phyloP scores from a whole-genome alignment of 2,113 vertebrate species.

The Mus spicilegus region DNA sequence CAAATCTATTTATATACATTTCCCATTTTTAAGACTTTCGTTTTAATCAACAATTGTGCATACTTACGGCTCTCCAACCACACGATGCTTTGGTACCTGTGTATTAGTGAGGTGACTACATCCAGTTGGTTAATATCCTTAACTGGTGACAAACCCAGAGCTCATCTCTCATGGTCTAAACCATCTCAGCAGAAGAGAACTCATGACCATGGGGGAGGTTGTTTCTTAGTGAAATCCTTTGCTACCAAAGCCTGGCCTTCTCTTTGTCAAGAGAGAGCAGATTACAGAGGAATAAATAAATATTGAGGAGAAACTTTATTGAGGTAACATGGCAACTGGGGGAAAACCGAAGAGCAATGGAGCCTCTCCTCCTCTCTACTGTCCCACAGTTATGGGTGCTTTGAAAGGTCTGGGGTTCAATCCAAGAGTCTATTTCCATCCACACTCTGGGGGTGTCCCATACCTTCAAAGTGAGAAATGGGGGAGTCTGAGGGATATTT shows the following conservation, averaged over 20 bases:
- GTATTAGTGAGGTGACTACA: not conserved
- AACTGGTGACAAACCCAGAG: not conserved
- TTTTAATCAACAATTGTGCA: not conserved
- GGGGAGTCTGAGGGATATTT: not conserved
- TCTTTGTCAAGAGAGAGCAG: not conserved
- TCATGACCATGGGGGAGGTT: not conserved
- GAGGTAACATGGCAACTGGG: not conserved
- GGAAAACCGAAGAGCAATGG: slow-evolving; percentile 10
- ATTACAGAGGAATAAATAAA: not conserved
- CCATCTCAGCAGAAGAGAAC: not conserved
- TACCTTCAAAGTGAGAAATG: not conserved
- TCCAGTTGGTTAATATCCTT: not conserved
- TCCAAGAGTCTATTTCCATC: not conserved
- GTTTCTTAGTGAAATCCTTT: slow-evolving; percentile 19
- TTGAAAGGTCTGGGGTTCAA: slow-evolving; percentile 11
- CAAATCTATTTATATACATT: slow-evolving; percentile 2
- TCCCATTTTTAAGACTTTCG: not conserved
- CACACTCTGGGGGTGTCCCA: not conserved
- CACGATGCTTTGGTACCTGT: not conserved
- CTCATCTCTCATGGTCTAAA: slow-evolving; percentile 7
- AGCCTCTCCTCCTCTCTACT: not conserved
- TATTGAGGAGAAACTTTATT: not conserved
- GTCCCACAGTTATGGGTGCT: not conserved
- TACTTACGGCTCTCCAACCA: not conserved
- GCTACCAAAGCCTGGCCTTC: not conserved